Base-by-base conservation (phyloP, 2,888 invertebrate species). In the Miltochrista miniata region DNA sequence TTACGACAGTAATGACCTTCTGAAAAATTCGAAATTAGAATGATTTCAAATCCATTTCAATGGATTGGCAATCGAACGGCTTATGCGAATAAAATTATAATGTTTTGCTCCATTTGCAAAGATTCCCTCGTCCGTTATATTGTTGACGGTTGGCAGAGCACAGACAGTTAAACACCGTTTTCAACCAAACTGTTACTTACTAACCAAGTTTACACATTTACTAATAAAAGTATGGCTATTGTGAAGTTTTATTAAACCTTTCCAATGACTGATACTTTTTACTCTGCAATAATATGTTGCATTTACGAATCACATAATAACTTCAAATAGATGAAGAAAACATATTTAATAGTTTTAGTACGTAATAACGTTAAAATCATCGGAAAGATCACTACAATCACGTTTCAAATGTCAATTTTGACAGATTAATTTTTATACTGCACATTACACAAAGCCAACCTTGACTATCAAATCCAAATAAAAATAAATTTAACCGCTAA, bases 121-220 rank as follows among this genome's bases (percentile, higher is more conserved):
- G 54, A 62, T 73, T 68, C 56, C 58, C 54, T 56, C 51, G 68
- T 51, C 82, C 79, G 81, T 84, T 83, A 81, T 63, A 61, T 57
- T 56, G 68, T 74, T 79, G 76, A 72, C 78, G 85, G 76, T 82
- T 74, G 67, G 72, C 59, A 56, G 73, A 72, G 64, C 80, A 83
- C 78, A 76, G 68, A 81, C 84, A 78, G 84, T 83, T 83, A 80
- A 79, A 71, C 70, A 77, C 76, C 81, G 79, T 79, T 84, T 79
- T 65, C 52, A 72, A 71, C 64, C 64, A 65, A 75, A 68, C 77
- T 70, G 79, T 77, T 74, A 71, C 64, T 70, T 71, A 70, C 71
- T 61, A n/a, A n/a, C n/a, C n/a, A n/a, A n/a, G n/a, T n/a, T n/a
- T n/a, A n/a, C n/a, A n/a, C 14, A 36, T 14, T 74, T 72, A 64